Percentiles rank a stretch among this genome's conserved stretches.
phyloP scores from a whole-genome alignment of 2,888 invertebrate species.

The Tetropium fuscum region DNA sequence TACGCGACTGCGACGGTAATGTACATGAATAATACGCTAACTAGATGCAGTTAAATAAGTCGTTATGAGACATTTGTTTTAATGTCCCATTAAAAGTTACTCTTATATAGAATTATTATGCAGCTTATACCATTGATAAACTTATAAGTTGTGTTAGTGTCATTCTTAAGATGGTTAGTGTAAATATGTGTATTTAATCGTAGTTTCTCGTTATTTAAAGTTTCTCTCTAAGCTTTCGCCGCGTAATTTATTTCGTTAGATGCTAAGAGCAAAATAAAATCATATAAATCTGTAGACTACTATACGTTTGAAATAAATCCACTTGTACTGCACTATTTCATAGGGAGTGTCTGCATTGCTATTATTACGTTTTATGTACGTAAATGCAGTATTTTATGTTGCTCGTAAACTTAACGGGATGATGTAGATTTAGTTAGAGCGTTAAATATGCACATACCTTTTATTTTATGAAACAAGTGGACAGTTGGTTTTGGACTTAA shows the following conservation, averaged over 20 bases:
- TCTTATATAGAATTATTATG: too few species aligned
- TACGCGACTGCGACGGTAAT: too few species aligned
- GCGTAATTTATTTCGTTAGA: background rate
- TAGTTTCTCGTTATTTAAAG: too few species aligned
- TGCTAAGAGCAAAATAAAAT: background rate
- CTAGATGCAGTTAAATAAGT: too few species aligned
- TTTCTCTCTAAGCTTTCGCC: background rate
- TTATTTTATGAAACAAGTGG: background rate
- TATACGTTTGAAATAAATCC: conserved; percentile 17
- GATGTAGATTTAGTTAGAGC: too few species aligned
- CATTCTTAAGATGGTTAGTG: too few species aligned
- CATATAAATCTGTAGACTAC: conserved; percentile 5
- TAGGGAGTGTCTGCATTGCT: conserved; percentile 7
- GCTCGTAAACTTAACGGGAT: background rate
- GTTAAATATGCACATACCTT: background rate
- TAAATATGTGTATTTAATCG: too few species aligned
- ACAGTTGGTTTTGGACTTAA: background rate
- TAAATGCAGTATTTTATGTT: conserved; percentile 10
- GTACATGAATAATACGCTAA: too few species aligned
- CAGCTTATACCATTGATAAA: too few species aligned
- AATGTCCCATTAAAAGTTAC: too few species aligned
- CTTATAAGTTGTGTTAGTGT: too few species aligned
- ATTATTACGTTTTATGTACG: conserved; percentile 13
- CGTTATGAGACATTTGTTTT: too few species aligned
- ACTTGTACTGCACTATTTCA: conserved; percentile 12